phyloP scores from a whole-genome alignment of 2,113 vertebrate genomes.

The Gobius niger region DNA sequence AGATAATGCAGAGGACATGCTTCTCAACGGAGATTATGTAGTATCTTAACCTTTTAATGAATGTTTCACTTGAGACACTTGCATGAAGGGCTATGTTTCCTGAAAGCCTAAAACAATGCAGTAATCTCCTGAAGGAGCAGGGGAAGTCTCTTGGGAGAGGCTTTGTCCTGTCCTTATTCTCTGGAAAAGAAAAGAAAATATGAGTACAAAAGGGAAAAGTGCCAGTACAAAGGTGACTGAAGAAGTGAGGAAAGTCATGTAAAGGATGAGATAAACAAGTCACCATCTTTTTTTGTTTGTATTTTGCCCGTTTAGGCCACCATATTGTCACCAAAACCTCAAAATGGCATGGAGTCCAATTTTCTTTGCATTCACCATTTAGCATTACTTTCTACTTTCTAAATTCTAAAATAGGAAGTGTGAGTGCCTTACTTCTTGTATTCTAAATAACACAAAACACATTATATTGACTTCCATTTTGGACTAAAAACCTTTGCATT shows the following conservation, averaged over 20 bases:
- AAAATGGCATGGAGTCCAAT: too few species aligned
- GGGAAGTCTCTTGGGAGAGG: neutral
- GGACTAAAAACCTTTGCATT: neutral
- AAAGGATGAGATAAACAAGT: neutral
- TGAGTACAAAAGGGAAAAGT: neutral
- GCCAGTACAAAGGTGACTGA: neutral
- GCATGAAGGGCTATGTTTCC: neutral
- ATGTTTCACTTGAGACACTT: neutral
- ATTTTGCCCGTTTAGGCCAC: too few species aligned
- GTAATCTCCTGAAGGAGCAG: neutral
- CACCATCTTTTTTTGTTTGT: neutral
- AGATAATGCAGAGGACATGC: too few species aligned
- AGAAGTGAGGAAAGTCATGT: too few species aligned
- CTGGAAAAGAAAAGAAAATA: neutral
- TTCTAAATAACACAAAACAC: too few species aligned
- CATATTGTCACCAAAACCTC: too few species aligned
- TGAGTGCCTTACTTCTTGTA: too few species aligned
- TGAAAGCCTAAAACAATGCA: neutral
- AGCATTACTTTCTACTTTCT: too few species aligned
- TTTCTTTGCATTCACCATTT: too few species aligned
- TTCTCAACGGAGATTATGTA: too few species aligned
- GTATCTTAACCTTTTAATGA: too few species aligned
- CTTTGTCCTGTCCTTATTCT: neutral
- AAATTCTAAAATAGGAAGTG: too few species aligned
- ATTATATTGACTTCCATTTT: neutral